A percentile compares a stretch with the other conserved stretches of the same genome.
phyloP scores from a whole-genome alignment of 2,888 invertebrate species.

The Sericinus montela region DNA sequence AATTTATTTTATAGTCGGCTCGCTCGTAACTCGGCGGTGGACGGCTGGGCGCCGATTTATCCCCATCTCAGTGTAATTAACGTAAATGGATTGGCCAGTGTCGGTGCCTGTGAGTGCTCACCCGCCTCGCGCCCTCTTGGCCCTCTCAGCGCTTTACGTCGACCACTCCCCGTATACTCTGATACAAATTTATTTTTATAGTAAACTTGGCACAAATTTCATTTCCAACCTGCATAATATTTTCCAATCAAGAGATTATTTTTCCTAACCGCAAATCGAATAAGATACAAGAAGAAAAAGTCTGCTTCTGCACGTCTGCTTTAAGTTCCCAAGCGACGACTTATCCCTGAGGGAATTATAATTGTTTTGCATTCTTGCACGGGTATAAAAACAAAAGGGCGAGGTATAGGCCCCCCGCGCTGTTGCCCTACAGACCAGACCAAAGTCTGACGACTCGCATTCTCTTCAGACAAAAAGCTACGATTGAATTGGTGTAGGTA shows the following conservation, averaged over 20 bases:
- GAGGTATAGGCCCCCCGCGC: slow-evolving; percentile 65
- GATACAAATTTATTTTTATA: slow-evolving; percentile 28
- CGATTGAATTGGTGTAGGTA: slow-evolving; percentile 57
- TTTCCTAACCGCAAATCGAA: slow-evolving; percentile 60
- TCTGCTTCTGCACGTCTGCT: slow-evolving; percentile 62
- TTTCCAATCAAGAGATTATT: slow-evolving; percentile 58
- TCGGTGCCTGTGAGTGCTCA: slow-evolving; percentile 56
- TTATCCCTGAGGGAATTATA: slow-evolving; percentile 74
- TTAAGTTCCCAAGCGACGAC: slow-evolving; percentile 59
- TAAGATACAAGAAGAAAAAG: slow-evolving; percentile 54
- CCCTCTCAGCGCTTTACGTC: slow-evolving; percentile 39
- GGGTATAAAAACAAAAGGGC: slow-evolving; percentile 76
- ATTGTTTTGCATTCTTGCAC: slow-evolving; percentile 79
- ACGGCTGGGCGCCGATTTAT: slow-evolving; percentile 78
- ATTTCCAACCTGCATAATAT: slow-evolving; percentile 31
- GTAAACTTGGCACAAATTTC: not conserved
- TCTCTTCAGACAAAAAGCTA: slow-evolving; percentile 70
- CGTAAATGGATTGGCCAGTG: slow-evolving; percentile 76
- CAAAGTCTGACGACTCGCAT: slow-evolving; percentile 75
- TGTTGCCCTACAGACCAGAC: slow-evolving; percentile 61
- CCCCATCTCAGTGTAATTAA: slow-evolving; percentile 76
- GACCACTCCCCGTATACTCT: slow-evolving; percentile 25
- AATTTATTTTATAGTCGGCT: slow-evolving; percentile 79
- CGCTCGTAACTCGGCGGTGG: slow-evolving; percentile 78
- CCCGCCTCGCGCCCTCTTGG: slow-evolving; percentile 36